A percentile compares a stretch with the other conserved stretches of the same genome.
phyloP scores from a whole-genome alignment of 2,113 vertebrate genomes.

The Podiceps cristatus region DNA sequence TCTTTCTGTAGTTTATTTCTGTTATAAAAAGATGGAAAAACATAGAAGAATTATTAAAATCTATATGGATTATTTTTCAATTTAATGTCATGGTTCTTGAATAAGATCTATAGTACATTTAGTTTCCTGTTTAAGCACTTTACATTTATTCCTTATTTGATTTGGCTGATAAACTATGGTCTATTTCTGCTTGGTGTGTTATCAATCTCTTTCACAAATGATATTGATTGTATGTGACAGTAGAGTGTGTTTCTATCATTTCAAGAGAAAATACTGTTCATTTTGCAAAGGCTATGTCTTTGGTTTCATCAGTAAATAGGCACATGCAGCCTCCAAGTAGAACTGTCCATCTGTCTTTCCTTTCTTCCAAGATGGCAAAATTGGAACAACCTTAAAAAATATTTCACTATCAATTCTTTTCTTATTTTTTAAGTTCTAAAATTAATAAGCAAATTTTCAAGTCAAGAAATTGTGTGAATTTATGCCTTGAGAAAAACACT shows the following conservation, averaged over 20 bases:
- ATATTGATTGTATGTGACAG: background rate
- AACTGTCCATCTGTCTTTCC: background rate
- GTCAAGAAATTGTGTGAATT: background rate
- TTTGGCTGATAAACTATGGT: background rate
- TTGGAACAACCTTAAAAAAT: background rate
- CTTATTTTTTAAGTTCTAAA: slow-evolving; percentile 31
- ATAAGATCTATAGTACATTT: background rate
- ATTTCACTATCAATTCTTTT: background rate
- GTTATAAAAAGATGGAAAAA: background rate
- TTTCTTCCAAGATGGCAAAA: slow-evolving; percentile 8
- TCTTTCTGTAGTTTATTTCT: background rate
- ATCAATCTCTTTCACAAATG: background rate
- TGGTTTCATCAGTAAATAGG: background rate
- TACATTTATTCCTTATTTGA: background rate
- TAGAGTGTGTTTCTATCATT: background rate
- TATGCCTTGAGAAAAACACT: background rate
- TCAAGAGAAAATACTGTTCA: background rate
- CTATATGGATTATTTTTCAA: background rate
- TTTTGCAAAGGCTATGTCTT: background rate
- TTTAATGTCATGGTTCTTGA: background rate
- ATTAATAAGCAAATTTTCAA: slow-evolving; percentile 37
- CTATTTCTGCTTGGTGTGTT: background rate
- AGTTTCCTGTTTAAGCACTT: background rate
- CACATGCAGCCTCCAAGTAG: background rate
- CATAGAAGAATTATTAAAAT: background rate